Base-by-base conservation (phyloP, 2,888 invertebrate genomes). In the Podotricha telesiphe region DNA sequence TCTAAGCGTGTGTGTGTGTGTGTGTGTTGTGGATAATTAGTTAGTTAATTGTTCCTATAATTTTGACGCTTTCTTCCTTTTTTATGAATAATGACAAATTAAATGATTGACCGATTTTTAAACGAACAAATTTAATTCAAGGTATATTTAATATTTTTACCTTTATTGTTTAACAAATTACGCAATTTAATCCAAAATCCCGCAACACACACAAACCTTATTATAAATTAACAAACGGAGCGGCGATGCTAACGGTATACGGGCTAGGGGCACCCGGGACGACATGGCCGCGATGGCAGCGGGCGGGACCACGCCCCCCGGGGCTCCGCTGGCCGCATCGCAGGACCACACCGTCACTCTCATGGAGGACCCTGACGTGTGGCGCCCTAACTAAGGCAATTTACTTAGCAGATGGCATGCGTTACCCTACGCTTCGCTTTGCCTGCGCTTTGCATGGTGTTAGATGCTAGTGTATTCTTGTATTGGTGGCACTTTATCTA, bases 341-440 rank as follows among this genome's bases (percentile, higher is more conserved):
- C 93, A 93, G 79, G 94, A 94, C 86, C 95, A 95, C 92, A 95
- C 94, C 93, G 96, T 96, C 84, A 97, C 97, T 73, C 95, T 97
- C 80, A 97, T 97, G 97, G 97, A 97, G 94, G 97, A 97, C 93
- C 97, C 97, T 73, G 97, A 97, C 94, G 97, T 97, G 83, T 97
- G 97, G 97, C 96, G 97, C 93, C 97, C 97, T 84, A 97, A 97
- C 95, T 97, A 97, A 94, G 93, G 78, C 79, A 79, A 77, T 67
- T 34, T 13, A 53, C 28, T 48, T 61, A 66, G 45, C 63, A 51
- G 58, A 65, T 61, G 28, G 22, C 66, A 64, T 64, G 40, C n/a
- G 1, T 28, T 4, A 37, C 42, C 15, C 17, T 37, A 13, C 15
- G 3, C n/a, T 17, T 8, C 5, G n/a, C 17, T 7, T n/a, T 1